These are phyloP conservation scores for Pelobates fuscus DNA, from an alignment of 2,113 vertebrate genomes.

Conservation along the genomic window DNA sequence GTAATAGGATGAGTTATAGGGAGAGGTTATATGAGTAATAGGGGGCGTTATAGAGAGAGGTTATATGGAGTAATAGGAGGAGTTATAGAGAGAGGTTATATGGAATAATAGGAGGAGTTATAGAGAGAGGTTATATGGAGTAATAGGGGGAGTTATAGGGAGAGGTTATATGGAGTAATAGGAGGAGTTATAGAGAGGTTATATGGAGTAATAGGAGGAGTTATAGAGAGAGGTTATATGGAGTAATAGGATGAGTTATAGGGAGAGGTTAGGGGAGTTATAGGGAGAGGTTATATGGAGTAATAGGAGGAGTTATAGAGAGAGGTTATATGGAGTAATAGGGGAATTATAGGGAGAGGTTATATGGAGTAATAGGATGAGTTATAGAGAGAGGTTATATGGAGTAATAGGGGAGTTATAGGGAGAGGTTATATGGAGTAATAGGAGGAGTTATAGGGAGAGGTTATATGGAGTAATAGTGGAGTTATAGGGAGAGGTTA, in stretches of 20 bases:
- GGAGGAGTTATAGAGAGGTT: conserved; percentile 4
- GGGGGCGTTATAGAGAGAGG: neutral
- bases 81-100: neutral
- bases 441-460: conserved; percentile 8
- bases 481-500: neutral
- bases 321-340: conserved; percentile 16
- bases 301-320: neutral
- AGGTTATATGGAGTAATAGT: conserved; percentile 1
- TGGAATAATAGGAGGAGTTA: conserved; percentile 4
- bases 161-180: conserved; percentile 16
- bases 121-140: conserved; percentile 17
- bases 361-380: conserved; percentile 19
- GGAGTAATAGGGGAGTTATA: neutral
- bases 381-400: conserved; percentile 9
- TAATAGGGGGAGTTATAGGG: neutral
- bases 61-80: neutral
- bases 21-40: neutral
- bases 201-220: conserved; percentile 19
- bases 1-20: neutral
- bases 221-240: conserved; percentile 16
- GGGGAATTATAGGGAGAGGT: neutral
- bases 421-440: neutral
- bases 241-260: conserved; percentile 5
- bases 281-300: conserved; percentile 18
- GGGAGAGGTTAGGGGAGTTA: neutral